A percentile compares a stretch with the other conserved stretches of the same genome.
Evolutionary conservation across 2,113 vertebrate species (phyloP).

Genomic region (Beaufortia kweichowensis): DNA sequence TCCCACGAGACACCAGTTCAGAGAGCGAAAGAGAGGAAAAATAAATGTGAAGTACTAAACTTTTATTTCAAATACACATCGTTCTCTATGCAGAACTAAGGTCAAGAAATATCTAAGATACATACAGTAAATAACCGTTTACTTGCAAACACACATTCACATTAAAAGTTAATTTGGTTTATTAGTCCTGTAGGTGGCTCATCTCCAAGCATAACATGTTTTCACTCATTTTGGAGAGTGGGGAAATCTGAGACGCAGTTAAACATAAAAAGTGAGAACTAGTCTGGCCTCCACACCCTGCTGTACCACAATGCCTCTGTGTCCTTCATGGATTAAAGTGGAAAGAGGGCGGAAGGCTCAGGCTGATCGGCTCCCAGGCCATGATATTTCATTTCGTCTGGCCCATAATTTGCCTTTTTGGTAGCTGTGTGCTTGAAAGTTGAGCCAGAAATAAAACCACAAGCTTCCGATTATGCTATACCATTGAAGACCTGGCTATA

Average conservation of each 20-base stretch:
- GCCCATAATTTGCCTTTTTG: slow-evolving; percentile 34
- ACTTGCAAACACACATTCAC: background rate
- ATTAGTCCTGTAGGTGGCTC: slow-evolving; percentile 51
- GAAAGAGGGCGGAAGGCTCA: slow-evolving; percentile 33
- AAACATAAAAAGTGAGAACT: slow-evolving; percentile 56
- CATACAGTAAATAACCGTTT: background rate
- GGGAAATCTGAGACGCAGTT: slow-evolving; percentile 53
- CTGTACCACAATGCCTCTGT: slow-evolving; percentile 48
- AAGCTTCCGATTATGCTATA: slow-evolving; percentile 1
- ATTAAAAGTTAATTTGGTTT: slow-evolving; percentile 55
- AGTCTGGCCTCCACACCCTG: slow-evolving; percentile 37
- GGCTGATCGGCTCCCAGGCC: slow-evolving; percentile 4
- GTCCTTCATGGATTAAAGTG: slow-evolving; percentile 50
- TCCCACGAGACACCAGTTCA: slow-evolving; percentile 32
- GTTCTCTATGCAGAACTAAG: background rate
- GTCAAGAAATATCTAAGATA: slow-evolving; percentile 10
- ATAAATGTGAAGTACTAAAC: background rate
- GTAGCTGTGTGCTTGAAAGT: slow-evolving; percentile 3
- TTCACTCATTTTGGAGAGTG: slow-evolving; percentile 43
- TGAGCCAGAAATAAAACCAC: background rate
- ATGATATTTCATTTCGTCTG: slow-evolving; percentile 35
- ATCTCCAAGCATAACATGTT: slow-evolving; percentile 58
- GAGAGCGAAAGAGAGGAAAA: slow-evolving; percentile 20
- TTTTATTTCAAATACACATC: background rate
- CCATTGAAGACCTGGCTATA: background rate